These are phyloP conservation scores for Microplitis demolitor DNA, from an alignment of 1,140 invertebrate genomes.

Conservation along the genomic window DNA sequence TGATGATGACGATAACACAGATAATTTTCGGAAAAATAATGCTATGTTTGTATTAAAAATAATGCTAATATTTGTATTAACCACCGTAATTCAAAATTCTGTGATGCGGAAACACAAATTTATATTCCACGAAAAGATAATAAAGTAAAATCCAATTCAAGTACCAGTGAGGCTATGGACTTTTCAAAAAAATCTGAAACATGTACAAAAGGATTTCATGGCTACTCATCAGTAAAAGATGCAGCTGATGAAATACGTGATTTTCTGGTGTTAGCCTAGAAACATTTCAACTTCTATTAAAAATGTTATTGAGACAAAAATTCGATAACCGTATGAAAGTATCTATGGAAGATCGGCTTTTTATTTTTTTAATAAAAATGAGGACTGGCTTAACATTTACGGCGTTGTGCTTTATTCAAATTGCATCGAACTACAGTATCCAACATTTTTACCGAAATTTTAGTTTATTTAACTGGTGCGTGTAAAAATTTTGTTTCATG, in stretches of 20 bases:
- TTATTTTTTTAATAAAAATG: constrained; percentile 34
- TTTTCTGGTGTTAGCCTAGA: too few species aligned
- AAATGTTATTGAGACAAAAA: background rate
- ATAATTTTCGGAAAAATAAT: background rate
- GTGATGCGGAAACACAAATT: background rate
- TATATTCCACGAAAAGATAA: background rate
- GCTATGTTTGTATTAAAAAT: background rate
- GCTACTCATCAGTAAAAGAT: constrained; percentile 14
- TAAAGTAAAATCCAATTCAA: background rate
- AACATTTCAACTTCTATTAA: constrained; percentile 22
- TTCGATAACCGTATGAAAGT: constrained; percentile 14
- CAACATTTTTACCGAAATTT: constrained; percentile 17
- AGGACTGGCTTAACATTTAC: constrained; percentile 23
- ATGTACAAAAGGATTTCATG: constrained; percentile 10
- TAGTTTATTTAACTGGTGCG: background rate
- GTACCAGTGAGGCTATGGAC: background rate
- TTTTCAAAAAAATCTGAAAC: background rate
- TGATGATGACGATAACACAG: background rate
- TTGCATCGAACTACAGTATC: constrained; percentile 17
- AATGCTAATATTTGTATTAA: too few species aligned
- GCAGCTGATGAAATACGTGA: constrained; percentile 13
- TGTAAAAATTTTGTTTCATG: constrained; percentile 31
- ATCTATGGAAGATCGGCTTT: constrained; percentile 23
- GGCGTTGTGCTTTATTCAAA: constrained; percentile 23
- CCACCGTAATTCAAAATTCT: too few species aligned